Evolutionary conservation across 2,113 vertebrate species (phyloP), one percentile per base, ranked within the genome.

Genomic region (Heloderma charlesbogerti): DNA sequence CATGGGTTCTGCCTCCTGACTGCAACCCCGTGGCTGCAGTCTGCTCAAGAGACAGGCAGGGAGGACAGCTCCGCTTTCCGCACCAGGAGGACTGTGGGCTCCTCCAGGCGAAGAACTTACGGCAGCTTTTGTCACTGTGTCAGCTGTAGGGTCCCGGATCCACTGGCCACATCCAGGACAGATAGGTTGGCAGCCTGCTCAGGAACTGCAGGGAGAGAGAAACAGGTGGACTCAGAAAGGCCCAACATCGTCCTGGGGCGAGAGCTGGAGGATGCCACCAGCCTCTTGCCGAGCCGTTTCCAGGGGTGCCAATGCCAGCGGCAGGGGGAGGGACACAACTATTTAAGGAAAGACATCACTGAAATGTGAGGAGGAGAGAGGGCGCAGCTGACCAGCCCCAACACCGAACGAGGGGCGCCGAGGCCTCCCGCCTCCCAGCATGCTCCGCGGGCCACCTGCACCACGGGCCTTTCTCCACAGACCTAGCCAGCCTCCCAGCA

Each of bases 91-190:
- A 48, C 48, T 48, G 4, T 48, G 51, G 51, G 6, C 51, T 54
- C 51, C 60, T 63, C 60, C 60, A 4, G 60, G 18, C 60, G 5
- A n/a, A 13, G 16, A 20, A 85, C 89, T 88, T 63, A 88, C 82
- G 86, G 81, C 82, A 88, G 66, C 71, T 80, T 43, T 71, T 77
- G 63, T 86, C 89, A 74, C 81, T 78, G 69, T 91, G 92, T 93
- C 92, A 91, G 92, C 92, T 93, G 89, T 74, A 91, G 45, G 89
- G 92, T 13, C 90, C 89, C 18, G 86, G 83, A n/a, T 91, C 86
- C 63, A 91, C 82, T 13, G 81, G 84, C 92, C 92, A 93, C 89
- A 93, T 77, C 87, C 92, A 80, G 66, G 54, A 88, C 34, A n/a
- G 86, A 72, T 40, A 69, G 87, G 80, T 63, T 12, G 88, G 88